Evolutionary conservation across 1,140 invertebrate genomes (phyloP), one percentile per base, ranked within the genome.

Genomic region (Thaumetopoea pityocampa): DNA sequence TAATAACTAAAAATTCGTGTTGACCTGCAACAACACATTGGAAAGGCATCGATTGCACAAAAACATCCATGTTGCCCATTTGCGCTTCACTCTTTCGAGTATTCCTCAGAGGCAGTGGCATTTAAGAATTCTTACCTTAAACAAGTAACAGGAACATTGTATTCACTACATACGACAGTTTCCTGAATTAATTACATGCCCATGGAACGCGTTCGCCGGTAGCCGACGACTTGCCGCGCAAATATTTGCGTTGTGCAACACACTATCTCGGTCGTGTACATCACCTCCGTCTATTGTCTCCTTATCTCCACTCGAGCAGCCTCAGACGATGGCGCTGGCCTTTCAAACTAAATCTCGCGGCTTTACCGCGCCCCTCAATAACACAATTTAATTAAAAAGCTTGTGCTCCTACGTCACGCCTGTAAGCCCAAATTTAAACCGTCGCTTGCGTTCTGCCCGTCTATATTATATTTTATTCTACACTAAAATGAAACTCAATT

Each of bases 161-260:
- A n/a, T n/a, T n/a, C n/a, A n/a, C n/a, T n/a, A n/a, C n/a, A n/a
- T n/a, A n/a, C n/a, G n/a, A 28, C 9, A 16, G 29, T 24, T 24
- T 36, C 22, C 29, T 38, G 15, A 28, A 28, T 37, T 27, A 28
- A 27, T 24, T 15, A 36, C 2, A 10, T 16, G 23, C 12, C 26
- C 12, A 16, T 20, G 12, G 5, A 15, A 22, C 22, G 26, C 8
- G 33, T 27, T 19, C 16, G 27, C 24, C 17, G 36, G 9, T 22
- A 16, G 22, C 9, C 32, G 32, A 9, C 22, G 22, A 17, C n/a
- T 36, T 15, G 33, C 7, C 9, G 20, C 33, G 36, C 59, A 71
- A 69, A 76, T 70, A 62, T 76, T 72, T 61, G 53, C 43, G 41
- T 53, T 57, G 52, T 64, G 53, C 55, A 78, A 68, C 55, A 60